These are phyloP conservation scores for Oligia latruncula DNA, from an alignment of 2,888 invertebrate genomes.

Conservation along the genomic window DNA sequence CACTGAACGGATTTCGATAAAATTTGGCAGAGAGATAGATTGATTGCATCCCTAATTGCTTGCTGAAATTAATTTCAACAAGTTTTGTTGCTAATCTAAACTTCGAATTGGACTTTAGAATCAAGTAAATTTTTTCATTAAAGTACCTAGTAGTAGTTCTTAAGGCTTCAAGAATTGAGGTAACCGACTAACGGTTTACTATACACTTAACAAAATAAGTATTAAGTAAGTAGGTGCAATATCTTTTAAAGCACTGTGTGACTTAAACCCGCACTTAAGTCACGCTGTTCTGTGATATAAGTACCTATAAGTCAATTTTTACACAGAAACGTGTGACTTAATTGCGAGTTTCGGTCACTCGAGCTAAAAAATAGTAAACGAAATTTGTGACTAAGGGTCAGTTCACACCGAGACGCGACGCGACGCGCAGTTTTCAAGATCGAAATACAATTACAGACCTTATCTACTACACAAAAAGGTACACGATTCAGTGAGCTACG, in stretches of 20 bases:
- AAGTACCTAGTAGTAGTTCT: constrained; percentile 8
- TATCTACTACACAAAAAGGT: too few species aligned
- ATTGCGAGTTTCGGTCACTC: not conserved
- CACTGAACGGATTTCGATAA: too few species aligned
- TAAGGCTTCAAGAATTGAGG: not conserved
- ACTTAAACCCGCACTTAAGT: not conserved
- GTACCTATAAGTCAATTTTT: not conserved
- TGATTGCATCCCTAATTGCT: not conserved
- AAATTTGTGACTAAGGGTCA: not conserved
- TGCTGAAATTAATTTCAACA: not conserved
- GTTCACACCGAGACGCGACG: too few species aligned
- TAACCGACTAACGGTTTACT: not conserved
- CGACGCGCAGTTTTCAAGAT: too few species aligned
- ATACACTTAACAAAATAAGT: constrained; percentile 1
- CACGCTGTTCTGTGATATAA: not conserved
- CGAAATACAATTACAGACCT: too few species aligned
- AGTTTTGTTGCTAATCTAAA: not conserved
- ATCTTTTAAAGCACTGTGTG: too few species aligned
- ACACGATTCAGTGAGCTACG: too few species aligned
- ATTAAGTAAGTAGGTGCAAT: not conserved
- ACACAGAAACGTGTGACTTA: not conserved
- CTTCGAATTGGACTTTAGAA: not conserved
- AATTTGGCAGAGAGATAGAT: too few species aligned
- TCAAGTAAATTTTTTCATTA: not conserved
- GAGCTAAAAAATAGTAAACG: not conserved